A percentile compares a stretch with the other conserved stretches of the same genome.
Evolutionary conservation across 2,113 vertebrate species (phyloP).

Genomic region (Poeciliopsis retropinna): DNA sequence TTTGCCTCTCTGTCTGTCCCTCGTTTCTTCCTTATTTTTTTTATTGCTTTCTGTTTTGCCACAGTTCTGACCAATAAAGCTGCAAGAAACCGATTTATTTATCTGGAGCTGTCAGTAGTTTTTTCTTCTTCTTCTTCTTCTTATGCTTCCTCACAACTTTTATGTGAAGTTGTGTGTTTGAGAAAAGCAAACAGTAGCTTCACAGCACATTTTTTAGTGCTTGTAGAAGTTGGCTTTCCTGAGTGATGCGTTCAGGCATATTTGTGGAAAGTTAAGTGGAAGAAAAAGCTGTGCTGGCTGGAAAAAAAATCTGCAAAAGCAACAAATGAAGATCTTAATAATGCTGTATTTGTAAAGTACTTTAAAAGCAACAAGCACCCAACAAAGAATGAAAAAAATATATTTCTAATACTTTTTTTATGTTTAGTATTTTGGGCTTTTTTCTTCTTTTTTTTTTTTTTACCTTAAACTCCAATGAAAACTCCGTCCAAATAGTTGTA

Average conservation of each 20-base stretch:
- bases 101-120: background rate
- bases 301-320: too few species aligned
- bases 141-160: conserved; percentile 21
- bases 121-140: background rate
- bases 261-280: background rate
- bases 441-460: too few species aligned
- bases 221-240: background rate
- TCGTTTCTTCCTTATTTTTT: conserved; percentile 11
- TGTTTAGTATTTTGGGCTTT: too few species aligned
- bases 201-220: background rate
- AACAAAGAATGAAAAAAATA: too few species aligned
- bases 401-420: too few species aligned
- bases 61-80: conserved; percentile 21
- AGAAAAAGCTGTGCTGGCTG: background rate
- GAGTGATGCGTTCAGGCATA: background rate
- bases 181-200: too few species aligned
- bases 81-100: conserved; percentile 22
- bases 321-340: too few species aligned
- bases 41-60: conserved; percentile 23
- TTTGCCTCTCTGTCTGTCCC: conserved; percentile 18
- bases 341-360: too few species aligned
- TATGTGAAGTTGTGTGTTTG: too few species aligned
- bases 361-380: too few species aligned
- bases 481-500: too few species aligned
- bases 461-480: too few species aligned